Base-by-base conservation (phyloP, 2,797 vertebrate genomes). In the Tokudaia tokunoshimensis region DNA sequence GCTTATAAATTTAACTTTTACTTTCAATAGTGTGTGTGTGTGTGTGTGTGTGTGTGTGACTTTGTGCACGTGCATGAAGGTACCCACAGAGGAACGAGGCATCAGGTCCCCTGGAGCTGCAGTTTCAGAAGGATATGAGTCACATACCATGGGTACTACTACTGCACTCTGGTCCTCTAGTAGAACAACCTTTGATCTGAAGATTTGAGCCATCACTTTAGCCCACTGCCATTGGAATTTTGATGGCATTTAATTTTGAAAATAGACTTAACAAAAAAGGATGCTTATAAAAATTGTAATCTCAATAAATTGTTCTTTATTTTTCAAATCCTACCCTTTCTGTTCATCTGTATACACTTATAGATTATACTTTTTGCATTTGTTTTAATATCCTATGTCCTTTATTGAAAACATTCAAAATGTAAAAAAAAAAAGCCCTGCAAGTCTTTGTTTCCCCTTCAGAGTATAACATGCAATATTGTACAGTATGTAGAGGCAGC, bases 221-320 rank as follows among this genome's bases (percentile, higher is more conserved):
- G 29, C 19, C 44, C 19, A 50, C 3, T 34, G 31, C 29, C 44
- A 50, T 34, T 89, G 74, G 41, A 89, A 63, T 63, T 78, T 79
- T 75, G 17, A 59, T 31, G 26, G 11, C 4, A 4, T 61, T 92
- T 74, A 47, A 47, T 29, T 92, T 92, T 55, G 20, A 7, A 93
- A 94, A 79, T 72, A 86, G 13, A 94, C 57, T 74, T 94, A 26
- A 78, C 75, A 63, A 75, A 93, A 4, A 20, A 70, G 17, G 34
- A 87, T 24, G 5, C 15, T 29, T 9, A 20, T 59, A 6, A 81
- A 90, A 61, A 78, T 67, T 72, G 3, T 50, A 86, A 72, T 72
- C 31, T 84, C n/a, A 31, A 8, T 50, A 74, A 91, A 34, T 89
- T 15, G 12, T 6, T 37, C 24, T 41, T 72, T 61, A 63, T 41